Base-by-base conservation (phyloP, 2,113 vertebrate species). In the Brevimyrus niger region DNA sequence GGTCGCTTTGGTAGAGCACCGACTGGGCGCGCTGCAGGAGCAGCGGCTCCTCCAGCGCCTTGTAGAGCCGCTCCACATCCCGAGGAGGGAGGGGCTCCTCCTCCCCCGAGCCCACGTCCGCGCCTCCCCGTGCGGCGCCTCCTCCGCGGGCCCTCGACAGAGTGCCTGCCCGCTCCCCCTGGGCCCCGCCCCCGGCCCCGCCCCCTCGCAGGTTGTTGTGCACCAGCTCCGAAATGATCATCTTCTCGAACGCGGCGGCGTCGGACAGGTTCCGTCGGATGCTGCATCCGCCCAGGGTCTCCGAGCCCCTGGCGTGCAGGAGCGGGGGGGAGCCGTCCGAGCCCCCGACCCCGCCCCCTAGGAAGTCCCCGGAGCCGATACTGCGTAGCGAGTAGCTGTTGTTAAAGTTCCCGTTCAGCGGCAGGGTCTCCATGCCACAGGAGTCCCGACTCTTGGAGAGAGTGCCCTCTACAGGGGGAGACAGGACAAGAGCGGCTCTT, bases 171-270 rank as follows among this genome's bases (percentile, higher is more conserved):
- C 88, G 85, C 46, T 89, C 90, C 87, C 46, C 44, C 10, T 8
- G 47, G 1, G 92, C 93, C 23, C 92, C 73, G 4, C 94, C 91
- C 10, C 93, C 90, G 3, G 92, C 93, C 8, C 94, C 94, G 8
- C 51, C 51, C 5, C 51, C 51, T 6, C 85, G 85, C 50, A 98
- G 95, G 94, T 98, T 98, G 94, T 97, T 98, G 93, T 98, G 97
- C 90, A 98, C 97, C 85, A 98, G 94, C 96, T 98, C 97, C 0
- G 97, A 98, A 92, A 98, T 98, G 93, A 98, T 98, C 97, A 98
- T 98, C 94, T 98, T 98, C 94, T 98, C 97, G 44, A 98, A 98
- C 90, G 97, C 97, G 0, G 97, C 97, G 0, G 97, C 97, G 0
- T 98, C 97, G 0, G 96, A 96, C 90, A 98, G 95, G 95, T 97